Evolutionary conservation across 2,888 invertebrate species (phyloP), one percentile per base, ranked within the genome.

Genomic region (Palloptera scutellata): DNA sequence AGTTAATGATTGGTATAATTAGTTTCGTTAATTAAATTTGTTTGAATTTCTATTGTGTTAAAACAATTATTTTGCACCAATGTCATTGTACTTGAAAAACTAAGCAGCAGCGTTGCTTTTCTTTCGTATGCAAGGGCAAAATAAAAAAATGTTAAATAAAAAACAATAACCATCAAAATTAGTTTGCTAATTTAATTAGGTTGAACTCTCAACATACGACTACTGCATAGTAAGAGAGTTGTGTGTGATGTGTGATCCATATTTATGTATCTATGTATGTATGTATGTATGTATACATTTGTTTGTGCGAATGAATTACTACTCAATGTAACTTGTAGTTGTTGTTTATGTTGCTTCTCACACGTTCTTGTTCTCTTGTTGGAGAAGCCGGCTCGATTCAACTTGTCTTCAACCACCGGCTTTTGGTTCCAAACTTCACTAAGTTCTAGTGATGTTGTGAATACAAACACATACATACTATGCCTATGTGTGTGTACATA

Each of bases 151-250:
- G 30, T 4, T n/a, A 30, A 30, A 30, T 6, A 30, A 30, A 30
- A 30, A 30, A 30, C 30, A 30, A 30, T 30, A 30, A 6, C 30
- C 30, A 30, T 30, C 30, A 30, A 30, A 30, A 30, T 30, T 30
- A 30, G 30, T 30, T 57, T 40, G 57, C 57, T 57, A 57, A 57
- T 57, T 13, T 57, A 57, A 57, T 57, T 57, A 57, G 57, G 57
- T 57, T 57, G 57, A 20, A 13, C n/a, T 40, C 20, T 15, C 54
- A 54, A 12, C 17, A 54, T 19, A 17, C 54, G n/a, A 15, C 13
- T 20, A 15, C 13, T 48, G 48, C 48, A 48, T 48, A 48, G n/a
- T n/a, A 30, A 6, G 30, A 30, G 30, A 30, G 30, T 30, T 30
- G 6, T 30, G 30, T 6, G 6, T 8, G 13, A 48, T 48, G 13